These are phyloP conservation scores for Paratrypauchen microcephalus DNA, from an alignment of 2,797 vertebrate genomes.

Conservation along the genomic window DNA sequence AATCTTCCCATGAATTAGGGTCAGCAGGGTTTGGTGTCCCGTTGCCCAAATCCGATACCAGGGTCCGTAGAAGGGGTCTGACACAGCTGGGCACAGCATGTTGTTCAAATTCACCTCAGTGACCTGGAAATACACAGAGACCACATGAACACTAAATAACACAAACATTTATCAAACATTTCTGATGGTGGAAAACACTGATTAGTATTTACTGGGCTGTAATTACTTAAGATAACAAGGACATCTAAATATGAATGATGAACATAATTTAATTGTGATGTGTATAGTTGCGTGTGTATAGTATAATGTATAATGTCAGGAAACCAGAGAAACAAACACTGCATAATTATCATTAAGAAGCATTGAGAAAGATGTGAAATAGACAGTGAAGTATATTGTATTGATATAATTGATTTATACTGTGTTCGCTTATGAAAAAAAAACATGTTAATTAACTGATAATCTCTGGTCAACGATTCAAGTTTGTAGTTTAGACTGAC, in stretches of 20 bases:
- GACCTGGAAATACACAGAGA: slow-evolving; percentile 70
- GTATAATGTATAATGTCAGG: no score
- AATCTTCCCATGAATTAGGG: slow-evolving; percentile 92
- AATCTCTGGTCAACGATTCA: neutral
- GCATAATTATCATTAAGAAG: neutral
- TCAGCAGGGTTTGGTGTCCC: slow-evolving; percentile 95
- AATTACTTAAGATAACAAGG: neutral
- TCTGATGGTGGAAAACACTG: neutral
- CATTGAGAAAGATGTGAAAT: neutral
- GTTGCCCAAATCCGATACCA: slow-evolving; percentile 97
- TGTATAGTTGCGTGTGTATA: no score
- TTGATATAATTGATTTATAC: neutral
- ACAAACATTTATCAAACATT: slow-evolving; percentile 1
- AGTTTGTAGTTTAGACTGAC: neutral
- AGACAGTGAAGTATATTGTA: neutral
- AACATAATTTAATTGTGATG: no score
- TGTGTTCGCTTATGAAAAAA: neutral
- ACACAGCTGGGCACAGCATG: slow-evolving; percentile 98
- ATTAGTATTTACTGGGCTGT: neutral
- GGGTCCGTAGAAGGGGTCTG: slow-evolving; percentile 96
- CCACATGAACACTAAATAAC: slow-evolving; percentile 11
- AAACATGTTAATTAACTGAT: neutral
- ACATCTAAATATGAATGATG: neutral
- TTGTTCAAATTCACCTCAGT: slow-evolving; percentile 99
- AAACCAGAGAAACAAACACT: no score